These are phyloP conservation scores for Tragelaphus strepsiceros DNA, from an alignment of 2,113 vertebrate species.

Conservation along the genomic window DNA sequence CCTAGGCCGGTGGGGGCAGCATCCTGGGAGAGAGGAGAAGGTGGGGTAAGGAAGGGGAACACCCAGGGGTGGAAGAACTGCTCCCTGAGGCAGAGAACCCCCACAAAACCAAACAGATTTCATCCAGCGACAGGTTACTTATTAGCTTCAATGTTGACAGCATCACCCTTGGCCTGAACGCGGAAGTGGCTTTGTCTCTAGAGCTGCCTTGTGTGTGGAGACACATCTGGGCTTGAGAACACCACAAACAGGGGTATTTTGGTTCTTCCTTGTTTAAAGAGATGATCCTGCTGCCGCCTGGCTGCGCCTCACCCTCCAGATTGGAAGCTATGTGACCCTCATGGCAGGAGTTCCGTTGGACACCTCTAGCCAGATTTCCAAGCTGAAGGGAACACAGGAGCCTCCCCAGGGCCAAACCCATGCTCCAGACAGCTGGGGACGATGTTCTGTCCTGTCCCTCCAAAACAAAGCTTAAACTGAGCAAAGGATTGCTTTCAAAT, in stretches of 20 bases:
- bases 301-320: conserved; percentile 30
- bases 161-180: conserved; percentile 8
- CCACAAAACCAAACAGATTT: not conserved
- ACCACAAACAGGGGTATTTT: not conserved
- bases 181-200: not conserved
- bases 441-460: conserved; percentile 49
- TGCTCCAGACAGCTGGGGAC: conserved; percentile 48
- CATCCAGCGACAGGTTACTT: not conserved
- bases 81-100: not conserved
- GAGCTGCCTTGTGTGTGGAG: conserved; percentile 16
- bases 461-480: conserved; percentile 53
- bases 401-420: not conserved
- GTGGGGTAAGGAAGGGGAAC: not conserved
- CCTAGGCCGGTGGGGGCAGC: not conserved
- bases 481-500: conserved; percentile 47
- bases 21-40: not conserved
- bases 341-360: not conserved
- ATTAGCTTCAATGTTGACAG: not conserved
- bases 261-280: conserved; percentile 11
- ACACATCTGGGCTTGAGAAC: conserved; percentile 9
- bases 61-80: not conserved
- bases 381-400: conserved; percentile 12
- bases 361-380: conserved; percentile 24
- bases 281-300: not conserved
- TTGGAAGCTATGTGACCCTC: conserved; percentile 56